Evolutionary conservation across 2,797 vertebrate genomes (phyloP), one percentile per base, ranked within the genome.

Genomic region (Acrossocheilus wenchowensis): DNA sequence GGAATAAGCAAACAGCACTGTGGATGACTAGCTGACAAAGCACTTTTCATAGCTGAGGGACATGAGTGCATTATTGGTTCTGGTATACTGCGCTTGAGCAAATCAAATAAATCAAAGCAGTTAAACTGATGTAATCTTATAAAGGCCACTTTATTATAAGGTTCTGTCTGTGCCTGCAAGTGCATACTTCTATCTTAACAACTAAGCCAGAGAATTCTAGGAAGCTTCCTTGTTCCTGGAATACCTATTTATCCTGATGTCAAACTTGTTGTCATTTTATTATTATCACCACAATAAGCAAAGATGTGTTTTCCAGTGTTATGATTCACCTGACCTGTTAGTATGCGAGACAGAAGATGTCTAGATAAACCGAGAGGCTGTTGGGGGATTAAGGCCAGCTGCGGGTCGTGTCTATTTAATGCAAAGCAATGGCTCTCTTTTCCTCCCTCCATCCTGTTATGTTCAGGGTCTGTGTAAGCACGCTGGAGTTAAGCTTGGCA

Each of bases 11-110:
- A 8, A 82, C 43, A 73, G 48, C 43, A 73, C 84, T 66, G 34
- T 48, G 23, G 68, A 26, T 23, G 69, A 84, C 71, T 77, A 72
- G 84, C 88, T 91, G 91, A 93, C 90, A 4, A 90, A 89, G 85
- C 41, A 41, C 12, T 91, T 94, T 93, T 88, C 90, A 84, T 92
- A 90, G 90, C 93, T 93, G 78, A 0, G 69, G 92, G 94, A 92
- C 84, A 91, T 1, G 21, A 84, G 78, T 78, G 64, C 54, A 78
- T 82, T 78, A 62, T 87, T 85, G 77, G 83, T 80, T 88, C 90
- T 88, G 72, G 92, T 86, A 91, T 91, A 91, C 90, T 88, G 86
- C 48, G 79, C 88, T 71, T 90, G 87, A 90, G 92, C 90, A 87
- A 88, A 84, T 62, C 85, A 88, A 89, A 86, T 87, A 91, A 93